Evolutionary conservation across 2,113 vertebrate species (phyloP), one percentile per base, ranked within the genome.

Genomic region (Morphnarchus princeps): DNA sequence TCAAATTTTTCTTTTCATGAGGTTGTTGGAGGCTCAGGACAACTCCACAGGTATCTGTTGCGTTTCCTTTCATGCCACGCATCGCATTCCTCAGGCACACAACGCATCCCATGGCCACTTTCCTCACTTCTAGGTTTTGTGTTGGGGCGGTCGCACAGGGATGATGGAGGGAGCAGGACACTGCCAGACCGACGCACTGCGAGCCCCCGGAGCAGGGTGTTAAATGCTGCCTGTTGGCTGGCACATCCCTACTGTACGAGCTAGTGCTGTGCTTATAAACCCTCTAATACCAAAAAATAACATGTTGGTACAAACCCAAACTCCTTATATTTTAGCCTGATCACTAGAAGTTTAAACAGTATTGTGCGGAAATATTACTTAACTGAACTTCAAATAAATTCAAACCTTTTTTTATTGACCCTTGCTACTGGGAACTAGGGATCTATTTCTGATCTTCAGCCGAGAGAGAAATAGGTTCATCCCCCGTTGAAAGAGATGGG

Each of bases 301-400:
- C 50, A 32, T 8, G 32, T 32, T 22, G 62, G 38, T 45, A 79
- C 38, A 63, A 76, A 82, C 79, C 26, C 43, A 94, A 80, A 69
- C 67, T 86, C 63, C 84, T 86, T 20, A 43, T 58, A 40, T 87
- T 40, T 67, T 59, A 92, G 40, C n/a, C 71, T 91, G 63, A 93
- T 80, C 15, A 65, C 31, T n/a, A 34, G 40, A 72, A 62, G 36
- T 86, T 95, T 87, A 47, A 81, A 84, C 61, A 73, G 40, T 50
- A 61, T 36, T 24, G 29, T 73, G 29, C 34, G 18, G 54, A 95
- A 71, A 78, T 86, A 91, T 70, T 86, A 87, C 59, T 94, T 94
- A 82, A 61, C 54, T 67, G 54, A 43, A 74, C n/a, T 96, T 95
- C 90, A 97, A 94, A 95, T 81, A 76, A 92, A 94, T 78, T 70